Evolutionary conservation across 2,113 vertebrate species (phyloP).

Genomic region (Excalfactoria chinensis): DNA sequence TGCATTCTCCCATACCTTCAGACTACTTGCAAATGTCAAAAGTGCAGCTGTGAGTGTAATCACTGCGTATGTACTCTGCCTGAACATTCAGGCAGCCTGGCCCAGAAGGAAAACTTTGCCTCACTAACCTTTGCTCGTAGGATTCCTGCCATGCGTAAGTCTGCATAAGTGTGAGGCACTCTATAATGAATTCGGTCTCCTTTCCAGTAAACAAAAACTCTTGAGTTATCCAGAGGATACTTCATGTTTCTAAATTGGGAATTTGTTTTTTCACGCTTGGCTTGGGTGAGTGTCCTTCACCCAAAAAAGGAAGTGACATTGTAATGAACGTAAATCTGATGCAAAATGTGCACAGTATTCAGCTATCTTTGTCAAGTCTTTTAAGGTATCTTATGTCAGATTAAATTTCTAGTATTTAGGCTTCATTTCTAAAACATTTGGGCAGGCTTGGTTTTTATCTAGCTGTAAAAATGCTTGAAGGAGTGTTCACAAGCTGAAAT

Average conservation of each 20-base stretch:
- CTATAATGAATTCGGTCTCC: neutral
- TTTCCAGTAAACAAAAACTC: slow-evolving; percentile 24
- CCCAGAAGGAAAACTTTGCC: neutral
- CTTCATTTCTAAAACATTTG: slow-evolving; percentile 26
- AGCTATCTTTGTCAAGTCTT: slow-evolving; percentile 31
- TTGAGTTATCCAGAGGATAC: slow-evolving; percentile 26
- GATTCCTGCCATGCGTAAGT: neutral
- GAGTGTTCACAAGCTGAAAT: neutral
- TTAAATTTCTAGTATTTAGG: slow-evolving; percentile 20
- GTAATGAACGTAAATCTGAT: neutral
- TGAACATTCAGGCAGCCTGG: neutral
- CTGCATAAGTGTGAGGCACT: neutral
- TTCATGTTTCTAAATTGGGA: slow-evolving; percentile 70
- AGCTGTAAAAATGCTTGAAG: neutral
- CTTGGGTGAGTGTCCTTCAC: slow-evolving; percentile 25
- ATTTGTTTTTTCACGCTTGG: slow-evolving; percentile 17
- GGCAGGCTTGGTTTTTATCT: neutral
- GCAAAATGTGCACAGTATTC: neutral
- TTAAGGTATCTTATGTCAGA: slow-evolving; percentile 14
- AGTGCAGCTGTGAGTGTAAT: neutral
- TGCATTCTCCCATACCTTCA: neutral
- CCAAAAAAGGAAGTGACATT: slow-evolving; percentile 61
- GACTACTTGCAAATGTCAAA: neutral
- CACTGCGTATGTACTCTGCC: neutral
- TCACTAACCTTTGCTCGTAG: neutral